Base-by-base conservation (phyloP, 2,113 vertebrate genomes). In the Aegotheles bennettii region DNA sequence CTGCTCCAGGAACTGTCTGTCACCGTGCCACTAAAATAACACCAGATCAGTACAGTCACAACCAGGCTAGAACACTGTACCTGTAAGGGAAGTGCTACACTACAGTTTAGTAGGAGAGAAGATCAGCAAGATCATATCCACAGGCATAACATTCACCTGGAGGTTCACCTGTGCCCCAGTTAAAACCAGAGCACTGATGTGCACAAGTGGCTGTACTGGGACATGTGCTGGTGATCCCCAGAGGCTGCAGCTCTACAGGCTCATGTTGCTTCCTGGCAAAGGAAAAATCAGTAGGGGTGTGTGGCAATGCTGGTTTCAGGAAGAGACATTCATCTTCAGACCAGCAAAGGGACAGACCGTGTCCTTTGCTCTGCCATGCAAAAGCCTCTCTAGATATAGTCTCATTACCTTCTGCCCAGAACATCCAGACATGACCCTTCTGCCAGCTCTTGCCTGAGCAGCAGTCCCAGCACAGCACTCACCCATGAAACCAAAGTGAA, bases 251-350 rank as follows among this genome's bases (percentile, higher is more conserved):
- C 75, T 54, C 69, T 24, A 13, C 16, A 13, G 31, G 45, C 38
- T 56, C 24, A 2, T 1, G 6, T 31, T 87, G 54, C 42, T 45
- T 28, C 50, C 65, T 13, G 54, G 53, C 15, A 33, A 14, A 56
- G 76, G 7, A 76, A 31, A 23, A 63, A 65, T 13, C 2, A 2
- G 5, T 2, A 43, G 18, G 21, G 50, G 12, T 5, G 38, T 9
- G 18, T 28, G 56, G 35, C 3, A 50, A 31, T 3, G 6, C 43
- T 13, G 7, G 7, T 28, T 47, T 28, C 43, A 75, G 38, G 29
- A 51, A 15, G 10, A 75, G 35, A 13, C 2, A 8, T 5, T 76
- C 0, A 1, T 35, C 33, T 56, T 35, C 51, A 40, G 42, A 10
- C 56, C 6, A 77, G 43, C 23, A 12, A 69, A 69, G 0, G 9